Evolutionary conservation across 1,140 invertebrate genomes (phyloP).

Genomic region (Coenobita brevimanus): DNA sequence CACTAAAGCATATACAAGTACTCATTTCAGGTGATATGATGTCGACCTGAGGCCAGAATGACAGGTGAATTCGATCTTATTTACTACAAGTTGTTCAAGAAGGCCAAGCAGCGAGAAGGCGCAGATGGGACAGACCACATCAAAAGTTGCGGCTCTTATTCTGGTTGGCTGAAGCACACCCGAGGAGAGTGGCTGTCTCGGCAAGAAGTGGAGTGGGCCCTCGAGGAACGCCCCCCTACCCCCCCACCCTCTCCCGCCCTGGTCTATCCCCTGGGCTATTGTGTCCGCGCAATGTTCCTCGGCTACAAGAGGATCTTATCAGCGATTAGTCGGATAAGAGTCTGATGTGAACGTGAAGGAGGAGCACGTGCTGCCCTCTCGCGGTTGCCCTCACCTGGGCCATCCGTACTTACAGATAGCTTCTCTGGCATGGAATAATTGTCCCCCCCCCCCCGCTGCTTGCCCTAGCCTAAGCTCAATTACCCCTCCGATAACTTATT

Average conservation of each 20-base stretch:
- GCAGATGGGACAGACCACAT: background rate
- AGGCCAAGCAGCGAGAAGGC: background rate
- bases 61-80: no score
- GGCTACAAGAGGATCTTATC: background rate
- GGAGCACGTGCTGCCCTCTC: background rate
- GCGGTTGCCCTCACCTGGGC: no score
- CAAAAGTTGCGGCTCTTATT: background rate
- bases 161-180: background rate
- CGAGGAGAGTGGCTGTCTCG: constrained; percentile 3
- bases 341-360: background rate
- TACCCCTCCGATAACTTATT: no score
- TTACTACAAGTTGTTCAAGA: no score
- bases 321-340: constrained; percentile 20
- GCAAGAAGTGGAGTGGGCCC: constrained; percentile 9
- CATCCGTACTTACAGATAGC: no score
- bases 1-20: no score
- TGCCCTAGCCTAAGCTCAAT: no score
- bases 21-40: no score
- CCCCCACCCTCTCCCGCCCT: background rate
- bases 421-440: no score
- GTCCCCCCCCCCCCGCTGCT: no score
- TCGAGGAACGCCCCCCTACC: background rate
- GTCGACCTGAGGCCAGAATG: no score
- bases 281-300: background rate
- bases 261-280: constrained; percentile 2